A percentile compares a stretch with the other conserved stretches of the same genome.
Conservation (phyloP, 2,888 invertebrate species). For the Rhingia rostrata region DNA sequence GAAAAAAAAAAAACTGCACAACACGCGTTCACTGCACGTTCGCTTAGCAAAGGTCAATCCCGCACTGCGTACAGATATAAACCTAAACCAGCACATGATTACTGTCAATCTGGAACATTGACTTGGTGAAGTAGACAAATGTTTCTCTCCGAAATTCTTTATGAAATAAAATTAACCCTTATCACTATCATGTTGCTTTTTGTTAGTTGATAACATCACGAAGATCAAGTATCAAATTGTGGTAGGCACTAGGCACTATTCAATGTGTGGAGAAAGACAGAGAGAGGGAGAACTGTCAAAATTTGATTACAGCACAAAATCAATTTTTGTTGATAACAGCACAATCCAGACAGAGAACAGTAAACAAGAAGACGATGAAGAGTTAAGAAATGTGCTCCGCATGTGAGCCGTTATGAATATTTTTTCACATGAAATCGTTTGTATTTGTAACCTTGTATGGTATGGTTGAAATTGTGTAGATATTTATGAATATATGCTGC, state of each 20-base stretch:
- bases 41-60: constrained; percentile 17
- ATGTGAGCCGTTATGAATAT: too few relatives aligned
- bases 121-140: constrained; percentile 21
- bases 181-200: constrained; percentile 1
- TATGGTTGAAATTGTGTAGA: too few relatives aligned
- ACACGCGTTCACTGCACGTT: constrained; percentile 1
- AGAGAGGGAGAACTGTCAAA: neutral
- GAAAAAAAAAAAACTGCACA: neutral
- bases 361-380: neutral
- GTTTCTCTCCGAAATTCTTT: neutral
- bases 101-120: constrained; percentile 26
- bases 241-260: neutral
- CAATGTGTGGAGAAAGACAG: neutral
- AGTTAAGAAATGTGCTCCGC: neutral
- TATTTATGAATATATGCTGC: too few relatives aligned
- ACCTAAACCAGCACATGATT: constrained; percentile 42
- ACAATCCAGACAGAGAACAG: neutral
- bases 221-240: constrained; percentile 15
- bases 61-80: constrained; percentile 14
- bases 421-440: too few relatives aligned
- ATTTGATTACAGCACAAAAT: neutral
- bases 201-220: constrained; percentile 9
- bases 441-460: too few relatives aligned
- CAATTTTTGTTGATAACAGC: constrained; percentile 8
- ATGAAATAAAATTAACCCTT: neutral